Evolutionary conservation across 2,888 invertebrate genomes (phyloP).

Genomic region (Atherix ibis): DNA sequence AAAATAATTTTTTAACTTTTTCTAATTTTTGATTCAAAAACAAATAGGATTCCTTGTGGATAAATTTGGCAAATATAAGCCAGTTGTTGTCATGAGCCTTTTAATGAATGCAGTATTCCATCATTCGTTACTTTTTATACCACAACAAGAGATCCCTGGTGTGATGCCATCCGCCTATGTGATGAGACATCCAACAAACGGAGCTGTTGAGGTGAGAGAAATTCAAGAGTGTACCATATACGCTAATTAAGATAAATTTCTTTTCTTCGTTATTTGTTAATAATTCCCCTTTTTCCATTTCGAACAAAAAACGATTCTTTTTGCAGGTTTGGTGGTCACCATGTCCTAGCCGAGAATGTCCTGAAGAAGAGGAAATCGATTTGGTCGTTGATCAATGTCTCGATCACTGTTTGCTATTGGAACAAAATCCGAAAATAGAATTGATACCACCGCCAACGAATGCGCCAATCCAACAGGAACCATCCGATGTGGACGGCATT

Average conservation of each 20-base stretch:
- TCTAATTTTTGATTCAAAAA: too few relatives aligned
- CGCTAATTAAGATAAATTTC: too few relatives aligned
- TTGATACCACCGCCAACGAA: conserved; percentile 18
- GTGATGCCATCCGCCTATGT: conserved; percentile 59
- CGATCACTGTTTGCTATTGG: conserved; percentile 50
- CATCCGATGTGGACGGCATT: conserved; percentile 35
- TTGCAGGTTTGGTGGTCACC: conserved; percentile 67
- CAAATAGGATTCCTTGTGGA: conserved; percentile 74
- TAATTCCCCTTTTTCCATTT: too few relatives aligned
- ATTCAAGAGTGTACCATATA: too few relatives aligned
- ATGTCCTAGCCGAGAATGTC: conserved; percentile 63
- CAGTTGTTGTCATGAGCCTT: conserved; percentile 62
- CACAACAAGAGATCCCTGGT: conserved; percentile 63
- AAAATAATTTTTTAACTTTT: too few relatives aligned
- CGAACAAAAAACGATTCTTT: too few relatives aligned
- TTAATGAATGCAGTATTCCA: conserved; percentile 64
- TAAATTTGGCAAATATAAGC: conserved; percentile 73
- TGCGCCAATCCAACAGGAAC: conserved; percentile 18
- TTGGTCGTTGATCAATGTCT: conserved; percentile 56
- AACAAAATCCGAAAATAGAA: conserved; percentile 26
- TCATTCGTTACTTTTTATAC: conserved; percentile 61
- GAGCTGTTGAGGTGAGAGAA: conserved; percentile 53
- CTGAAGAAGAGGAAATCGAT: conserved; percentile 55
- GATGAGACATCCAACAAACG: conserved; percentile 54
- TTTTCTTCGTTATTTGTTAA: too few relatives aligned